A percentile compares a stretch with the other conserved stretches of the same genome.
Conservation (phyloP, 2,113 vertebrate genomes). For the Dromiciops gliroides region DNA sequence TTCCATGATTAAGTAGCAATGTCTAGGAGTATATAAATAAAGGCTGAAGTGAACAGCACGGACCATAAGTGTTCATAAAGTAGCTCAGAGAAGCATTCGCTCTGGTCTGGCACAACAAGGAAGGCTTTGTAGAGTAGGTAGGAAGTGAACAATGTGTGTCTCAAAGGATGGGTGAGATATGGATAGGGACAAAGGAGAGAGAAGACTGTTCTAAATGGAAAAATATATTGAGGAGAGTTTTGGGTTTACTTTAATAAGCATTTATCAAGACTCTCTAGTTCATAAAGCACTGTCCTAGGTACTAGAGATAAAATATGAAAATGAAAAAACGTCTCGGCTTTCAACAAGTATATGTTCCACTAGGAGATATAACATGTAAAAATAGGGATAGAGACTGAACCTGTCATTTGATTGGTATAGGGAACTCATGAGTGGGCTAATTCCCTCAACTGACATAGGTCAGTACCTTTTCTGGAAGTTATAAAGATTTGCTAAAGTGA, state of each 20-base stretch:
- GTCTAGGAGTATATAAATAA: background rate
- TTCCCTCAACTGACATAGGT: background rate
- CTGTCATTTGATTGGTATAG: background rate
- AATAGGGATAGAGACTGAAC: background rate
- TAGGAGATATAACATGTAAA: background rate
- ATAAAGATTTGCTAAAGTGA: background rate
- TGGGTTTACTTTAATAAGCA: background rate
- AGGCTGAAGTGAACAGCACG: background rate
- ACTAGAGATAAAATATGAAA: background rate
- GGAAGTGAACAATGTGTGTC: background rate
- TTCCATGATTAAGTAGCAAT: background rate
- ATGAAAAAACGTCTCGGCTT: background rate
- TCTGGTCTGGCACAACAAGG: background rate
- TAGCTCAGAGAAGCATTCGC: background rate
- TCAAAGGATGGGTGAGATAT: background rate
- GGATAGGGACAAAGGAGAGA: background rate
- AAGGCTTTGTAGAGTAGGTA: background rate
- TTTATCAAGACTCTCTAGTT: background rate
- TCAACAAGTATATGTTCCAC: background rate
- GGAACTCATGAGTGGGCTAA: too few species aligned
- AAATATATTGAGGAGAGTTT: background rate
- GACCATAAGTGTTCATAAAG: background rate
- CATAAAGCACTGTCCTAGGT: background rate
- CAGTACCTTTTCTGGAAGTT: background rate
- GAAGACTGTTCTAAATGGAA: background rate